These are phyloP conservation scores for Gobiocypris rarus DNA, from an alignment of 2,113 vertebrate species.

Conservation along the genomic window DNA sequence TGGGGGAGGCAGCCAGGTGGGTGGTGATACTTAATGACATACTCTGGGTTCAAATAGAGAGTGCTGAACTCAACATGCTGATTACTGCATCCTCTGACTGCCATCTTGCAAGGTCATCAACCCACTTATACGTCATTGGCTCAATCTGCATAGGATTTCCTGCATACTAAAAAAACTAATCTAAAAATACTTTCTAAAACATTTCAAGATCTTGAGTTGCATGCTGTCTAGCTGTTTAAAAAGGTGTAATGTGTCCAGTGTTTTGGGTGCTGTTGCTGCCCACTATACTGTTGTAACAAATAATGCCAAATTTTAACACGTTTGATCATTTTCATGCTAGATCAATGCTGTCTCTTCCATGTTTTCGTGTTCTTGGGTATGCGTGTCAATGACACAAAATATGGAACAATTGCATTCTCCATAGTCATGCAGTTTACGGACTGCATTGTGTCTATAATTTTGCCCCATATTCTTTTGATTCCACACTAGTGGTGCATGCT, in stretches of 20 bases:
- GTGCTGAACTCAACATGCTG: slow-evolving; percentile 46
- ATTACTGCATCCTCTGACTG: slow-evolving; percentile 25
- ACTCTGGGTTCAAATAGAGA: slow-evolving; percentile 6
- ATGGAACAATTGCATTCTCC: too few relatives aligned
- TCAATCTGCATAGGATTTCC: slow-evolving; percentile 7
- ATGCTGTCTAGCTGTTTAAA: not conserved
- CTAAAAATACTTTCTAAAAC: not conserved
- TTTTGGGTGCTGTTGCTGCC: not conserved
- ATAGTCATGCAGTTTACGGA: too few relatives aligned
- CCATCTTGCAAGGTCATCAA: slow-evolving; percentile 43
- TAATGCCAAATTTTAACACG: not conserved
- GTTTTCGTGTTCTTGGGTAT: too few relatives aligned
- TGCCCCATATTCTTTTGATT: too few relatives aligned
- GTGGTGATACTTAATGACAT: slow-evolving; percentile 26
- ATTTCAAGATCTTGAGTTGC: not conserved
- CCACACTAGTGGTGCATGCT: too few relatives aligned
- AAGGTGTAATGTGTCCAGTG: not conserved
- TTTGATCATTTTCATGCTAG: not conserved
- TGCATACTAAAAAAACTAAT: not conserved
- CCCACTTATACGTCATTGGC: slow-evolving; percentile 8
- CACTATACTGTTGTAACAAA: not conserved
- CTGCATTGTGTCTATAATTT: too few relatives aligned
- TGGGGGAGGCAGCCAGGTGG: slow-evolving; percentile 97
- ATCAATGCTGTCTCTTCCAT: too few relatives aligned
- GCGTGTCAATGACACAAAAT: too few relatives aligned